phyloP scores from a whole-genome alignment of 1,140 invertebrate genomes.

The Meloidogyne floridensis region DNA sequence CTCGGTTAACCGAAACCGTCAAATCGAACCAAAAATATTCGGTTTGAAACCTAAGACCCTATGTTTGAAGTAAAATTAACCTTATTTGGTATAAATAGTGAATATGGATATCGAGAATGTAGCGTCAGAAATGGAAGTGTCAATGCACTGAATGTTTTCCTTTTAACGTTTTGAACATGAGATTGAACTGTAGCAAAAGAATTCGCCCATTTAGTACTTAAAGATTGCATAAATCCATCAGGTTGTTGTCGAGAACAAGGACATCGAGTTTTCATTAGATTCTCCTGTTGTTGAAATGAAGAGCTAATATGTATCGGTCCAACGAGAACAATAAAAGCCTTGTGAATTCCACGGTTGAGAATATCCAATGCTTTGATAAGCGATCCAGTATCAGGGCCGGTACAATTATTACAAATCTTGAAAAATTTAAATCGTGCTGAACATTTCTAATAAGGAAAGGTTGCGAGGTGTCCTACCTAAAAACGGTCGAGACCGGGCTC shows the following conservation, averaged over 20 bases:
- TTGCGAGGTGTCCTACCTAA: too few relatives aligned
- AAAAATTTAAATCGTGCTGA: background rate
- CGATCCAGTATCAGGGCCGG: constrained; percentile 52
- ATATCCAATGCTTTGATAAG: constrained; percentile 57
- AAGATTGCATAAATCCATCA: constrained; percentile 51
- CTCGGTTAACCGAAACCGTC: too few relatives aligned
- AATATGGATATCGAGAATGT: constrained; percentile 61
- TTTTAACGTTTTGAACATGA: constrained; percentile 49
- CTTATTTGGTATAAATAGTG: constrained; percentile 56
- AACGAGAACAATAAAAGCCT: constrained; percentile 59
- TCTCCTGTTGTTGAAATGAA: constrained; percentile 43
- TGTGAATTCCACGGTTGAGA: constrained; percentile 60
- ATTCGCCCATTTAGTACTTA: constrained; percentile 40
- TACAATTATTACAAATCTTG: constrained; percentile 55
- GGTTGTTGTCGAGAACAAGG: constrained; percentile 53
- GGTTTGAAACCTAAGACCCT: too few relatives aligned
- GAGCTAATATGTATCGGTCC: constrained; percentile 63
- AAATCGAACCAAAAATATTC: too few relatives aligned
- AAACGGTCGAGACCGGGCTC: too few relatives aligned
- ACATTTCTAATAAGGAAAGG: too few relatives aligned
- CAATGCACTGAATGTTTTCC: constrained; percentile 60
- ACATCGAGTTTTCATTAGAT: constrained; percentile 41
- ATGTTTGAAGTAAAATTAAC: background rate
- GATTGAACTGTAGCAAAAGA: constrained; percentile 52
- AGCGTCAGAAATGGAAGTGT: constrained; percentile 60